These are phyloP conservation scores for Paragorgia papillata DNA, from an alignment of 92 coral and sea anemone species.

Conservation along the genomic window DNA sequence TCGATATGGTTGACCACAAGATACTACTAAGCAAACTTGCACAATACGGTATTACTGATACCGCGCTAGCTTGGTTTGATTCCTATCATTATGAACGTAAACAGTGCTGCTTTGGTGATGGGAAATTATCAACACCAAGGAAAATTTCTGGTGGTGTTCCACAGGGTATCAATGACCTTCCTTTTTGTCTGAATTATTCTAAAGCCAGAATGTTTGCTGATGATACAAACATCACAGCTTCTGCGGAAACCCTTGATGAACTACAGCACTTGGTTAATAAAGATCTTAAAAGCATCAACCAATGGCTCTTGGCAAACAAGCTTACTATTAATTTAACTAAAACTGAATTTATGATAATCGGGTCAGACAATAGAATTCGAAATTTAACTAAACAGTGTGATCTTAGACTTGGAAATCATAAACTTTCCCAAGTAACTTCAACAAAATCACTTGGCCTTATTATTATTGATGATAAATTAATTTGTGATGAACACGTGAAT, in stretches of 20 bases:
- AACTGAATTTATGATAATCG: slow-evolving; percentile 20
- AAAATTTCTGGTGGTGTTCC: slow-evolving; percentile 15
- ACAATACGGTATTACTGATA: neutral
- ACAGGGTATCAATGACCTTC: slow-evolving; percentile 23
- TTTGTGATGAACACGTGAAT: no score
- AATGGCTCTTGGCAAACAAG: slow-evolving; percentile 17
- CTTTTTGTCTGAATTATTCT: slow-evolving; percentile 8
- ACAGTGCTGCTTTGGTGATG: neutral
- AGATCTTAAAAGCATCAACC: neutral
- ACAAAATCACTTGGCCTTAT: no score
- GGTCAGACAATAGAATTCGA: neutral
- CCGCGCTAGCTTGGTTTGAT: neutral
- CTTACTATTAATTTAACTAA: neutral
- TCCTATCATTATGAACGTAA: neutral
- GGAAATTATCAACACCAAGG: neutral
- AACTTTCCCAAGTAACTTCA: no score
- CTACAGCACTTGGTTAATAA: neutral
- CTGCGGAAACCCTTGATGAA: slow-evolving; percentile 5
- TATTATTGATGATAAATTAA: no score
- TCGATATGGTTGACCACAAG: neutral
- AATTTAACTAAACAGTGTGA: neutral
- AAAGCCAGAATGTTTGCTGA: slow-evolving; percentile 13
- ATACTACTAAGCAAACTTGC: neutral
- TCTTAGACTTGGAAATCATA: neutral
- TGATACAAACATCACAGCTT: slow-evolving; percentile 1